Percentiles rank a stretch among this genome's conserved stretches.
Conservation (phyloP, 2,113 vertebrate genomes). For the Ceyx melanurus region DNA sequence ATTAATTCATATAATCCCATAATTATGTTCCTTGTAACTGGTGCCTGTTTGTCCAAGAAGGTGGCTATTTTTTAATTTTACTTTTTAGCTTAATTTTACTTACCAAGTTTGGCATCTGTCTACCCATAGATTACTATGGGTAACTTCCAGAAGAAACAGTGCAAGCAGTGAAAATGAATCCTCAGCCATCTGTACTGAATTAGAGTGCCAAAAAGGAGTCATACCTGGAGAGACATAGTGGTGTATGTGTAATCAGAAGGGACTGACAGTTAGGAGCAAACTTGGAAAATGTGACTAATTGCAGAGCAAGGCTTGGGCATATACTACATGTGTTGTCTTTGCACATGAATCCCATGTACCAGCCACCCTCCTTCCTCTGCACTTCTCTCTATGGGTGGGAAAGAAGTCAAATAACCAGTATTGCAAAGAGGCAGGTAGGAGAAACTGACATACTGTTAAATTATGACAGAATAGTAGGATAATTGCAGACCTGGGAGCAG, state of each 20-base stretch:
- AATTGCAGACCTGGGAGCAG: background rate
- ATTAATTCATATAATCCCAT: background rate
- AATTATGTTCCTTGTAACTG: background rate
- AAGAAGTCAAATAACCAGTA: background rate
- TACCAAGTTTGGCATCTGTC: background rate
- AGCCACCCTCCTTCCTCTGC: background rate
- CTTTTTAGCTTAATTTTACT: background rate
- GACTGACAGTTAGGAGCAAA: background rate
- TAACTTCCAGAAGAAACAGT: background rate
- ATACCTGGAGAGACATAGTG: background rate
- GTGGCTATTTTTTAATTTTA: background rate
- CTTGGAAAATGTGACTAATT: background rate
- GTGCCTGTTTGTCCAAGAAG: background rate
- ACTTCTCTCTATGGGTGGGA: background rate
- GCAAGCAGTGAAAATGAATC: background rate
- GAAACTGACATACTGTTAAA: background rate
- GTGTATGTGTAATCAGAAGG: background rate
- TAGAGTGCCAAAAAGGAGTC: background rate
- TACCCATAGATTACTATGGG: background rate
- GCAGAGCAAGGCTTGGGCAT: background rate
- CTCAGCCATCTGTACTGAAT: accelerated
- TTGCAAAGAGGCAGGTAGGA: background rate
- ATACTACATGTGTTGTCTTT: background rate
- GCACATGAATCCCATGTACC: accelerated
- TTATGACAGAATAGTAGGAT: background rate